phyloP scores from a whole-genome alignment of 1,140 invertebrate genomes.

The Drosophila serrata region DNA sequence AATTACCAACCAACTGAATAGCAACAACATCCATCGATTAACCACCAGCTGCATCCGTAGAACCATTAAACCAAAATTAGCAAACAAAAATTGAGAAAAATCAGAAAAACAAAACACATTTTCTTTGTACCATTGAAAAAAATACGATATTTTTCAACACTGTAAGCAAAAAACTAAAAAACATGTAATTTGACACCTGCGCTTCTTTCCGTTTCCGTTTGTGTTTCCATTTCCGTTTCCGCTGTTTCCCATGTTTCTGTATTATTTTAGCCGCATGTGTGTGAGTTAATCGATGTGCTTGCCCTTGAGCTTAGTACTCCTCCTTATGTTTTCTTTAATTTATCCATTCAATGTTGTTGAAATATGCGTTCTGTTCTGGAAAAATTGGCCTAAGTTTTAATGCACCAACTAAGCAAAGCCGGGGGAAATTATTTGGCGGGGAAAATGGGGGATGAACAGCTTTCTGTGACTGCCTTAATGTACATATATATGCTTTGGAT shows the following conservation, averaged over 20 bases:
- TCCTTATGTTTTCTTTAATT: slow-evolving; percentile 40
- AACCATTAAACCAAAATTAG: slow-evolving; percentile 50
- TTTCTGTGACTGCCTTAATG: slow-evolving; percentile 36
- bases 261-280: slow-evolving; percentile 70
- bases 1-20: slow-evolving; percentile 40
- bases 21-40: slow-evolving; percentile 51
- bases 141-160: slow-evolving; percentile 62
- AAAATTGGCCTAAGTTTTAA: slow-evolving; percentile 39
- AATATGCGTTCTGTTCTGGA: slow-evolving; percentile 26
- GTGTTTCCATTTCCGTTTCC: slow-evolving; percentile 17
- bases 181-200: slow-evolving; percentile 50
- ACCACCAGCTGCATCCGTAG: slow-evolving; percentile 50
- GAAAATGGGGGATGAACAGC: not conserved
- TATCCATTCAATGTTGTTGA: slow-evolving; percentile 42
- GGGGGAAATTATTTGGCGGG: not conserved
- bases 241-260: slow-evolving; percentile 11
- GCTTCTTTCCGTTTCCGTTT: slow-evolving; percentile 41
- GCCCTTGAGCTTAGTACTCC: slow-evolving; percentile 29
- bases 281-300: slow-evolving; percentile 49
- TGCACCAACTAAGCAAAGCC: slow-evolving; percentile 37
- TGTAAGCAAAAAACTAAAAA: slow-evolving; percentile 64
- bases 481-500: slow-evolving; percentile 34
- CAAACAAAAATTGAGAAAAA: slow-evolving; percentile 43
- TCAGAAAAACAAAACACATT: slow-evolving; percentile 65
- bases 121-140: slow-evolving; percentile 52